Percentiles rank a stretch among this genome's conserved stretches.
These are phyloP conservation scores for Haemorhous mexicanus DNA, from an alignment of 2,113 vertebrate genomes.

Conservation along the genomic window DNA sequence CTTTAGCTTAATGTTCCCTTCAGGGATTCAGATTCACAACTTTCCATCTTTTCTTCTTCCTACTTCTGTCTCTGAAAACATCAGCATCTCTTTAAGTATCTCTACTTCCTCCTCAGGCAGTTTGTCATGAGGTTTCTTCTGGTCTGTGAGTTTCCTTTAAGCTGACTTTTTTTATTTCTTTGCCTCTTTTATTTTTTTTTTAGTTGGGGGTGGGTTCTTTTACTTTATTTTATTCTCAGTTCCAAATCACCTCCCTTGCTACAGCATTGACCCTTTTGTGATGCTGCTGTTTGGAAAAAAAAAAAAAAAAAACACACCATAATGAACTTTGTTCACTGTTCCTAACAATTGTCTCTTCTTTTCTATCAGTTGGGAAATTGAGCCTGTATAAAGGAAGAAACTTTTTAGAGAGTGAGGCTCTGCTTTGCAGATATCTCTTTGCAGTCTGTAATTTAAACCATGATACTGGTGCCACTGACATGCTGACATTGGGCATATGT, in stretches of 20 bases:
- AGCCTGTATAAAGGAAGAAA: background rate
- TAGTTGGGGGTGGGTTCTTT: background rate
- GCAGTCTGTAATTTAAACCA: background rate
- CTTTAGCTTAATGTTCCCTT: constrained; percentile 54
- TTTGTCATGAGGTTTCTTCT: constrained; percentile 58
- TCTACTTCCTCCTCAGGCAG: constrained; percentile 8
- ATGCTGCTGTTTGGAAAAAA: background rate
- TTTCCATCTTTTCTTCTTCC: constrained; percentile 52
- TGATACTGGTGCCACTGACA: background rate
- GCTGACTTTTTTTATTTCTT: constrained; percentile 18
- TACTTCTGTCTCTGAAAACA: constrained; percentile 40
- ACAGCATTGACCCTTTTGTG: background rate
- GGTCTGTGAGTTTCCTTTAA: constrained; percentile 25
- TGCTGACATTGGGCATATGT: background rate
- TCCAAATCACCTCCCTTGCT: background rate
- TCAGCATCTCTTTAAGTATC: constrained; percentile 38
- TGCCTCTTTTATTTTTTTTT: background rate
- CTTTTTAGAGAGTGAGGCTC: background rate
- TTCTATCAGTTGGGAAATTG: background rate
- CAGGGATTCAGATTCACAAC: constrained; percentile 42
- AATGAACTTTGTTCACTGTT: background rate
- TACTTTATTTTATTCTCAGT: background rate
- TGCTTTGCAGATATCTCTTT: background rate
- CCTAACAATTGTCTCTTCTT: background rate
- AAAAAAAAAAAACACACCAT: too few relatives aligned